Evolutionary conservation across 2,797 vertebrate species (phyloP).

Genomic region (Amblyraja radiata): DNA sequence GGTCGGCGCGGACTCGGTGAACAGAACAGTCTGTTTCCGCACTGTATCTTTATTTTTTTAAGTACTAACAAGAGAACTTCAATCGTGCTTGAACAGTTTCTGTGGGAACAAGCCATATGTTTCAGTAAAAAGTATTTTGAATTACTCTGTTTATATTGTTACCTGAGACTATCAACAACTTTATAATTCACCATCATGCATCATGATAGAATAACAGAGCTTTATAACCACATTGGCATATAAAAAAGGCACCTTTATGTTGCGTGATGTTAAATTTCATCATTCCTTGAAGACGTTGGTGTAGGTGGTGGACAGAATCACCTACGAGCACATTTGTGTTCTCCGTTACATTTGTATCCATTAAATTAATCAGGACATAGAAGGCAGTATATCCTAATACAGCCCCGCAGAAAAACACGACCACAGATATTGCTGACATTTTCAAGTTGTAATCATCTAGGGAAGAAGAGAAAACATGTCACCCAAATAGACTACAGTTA

Average conservation of each 20-base stretch:
- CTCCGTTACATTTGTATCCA: constrained; percentile 50
- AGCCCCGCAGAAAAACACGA: constrained; percentile 62
- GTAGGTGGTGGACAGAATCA: constrained; percentile 50
- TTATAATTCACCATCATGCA: background rate
- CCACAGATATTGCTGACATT: constrained; percentile 63
- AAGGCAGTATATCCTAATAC: constrained; percentile 63
- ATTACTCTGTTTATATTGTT: too few relatives aligned
- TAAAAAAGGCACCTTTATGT: constrained; percentile 59
- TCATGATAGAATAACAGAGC: background rate
- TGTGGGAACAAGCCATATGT: background rate
- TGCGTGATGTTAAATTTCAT: constrained; percentile 65
- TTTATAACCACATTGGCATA: background rate
- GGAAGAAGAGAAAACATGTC: background rate
- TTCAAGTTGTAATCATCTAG: constrained; percentile 37
- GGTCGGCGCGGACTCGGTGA: too few relatives aligned
- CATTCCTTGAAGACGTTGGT: constrained; percentile 55
- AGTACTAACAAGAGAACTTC: background rate
- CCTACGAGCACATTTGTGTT: constrained; percentile 55
- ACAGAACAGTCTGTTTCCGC: too few relatives aligned
- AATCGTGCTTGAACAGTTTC: background rate
- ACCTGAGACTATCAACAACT: background rate
- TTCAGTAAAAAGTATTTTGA: background rate
- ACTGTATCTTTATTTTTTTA: too few relatives aligned
- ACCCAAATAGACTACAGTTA: background rate
- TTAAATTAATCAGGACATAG: constrained; percentile 59